Evolutionary conservation across 2,113 vertebrate species (phyloP).

Genomic region (Hystrix cristata): DNA sequence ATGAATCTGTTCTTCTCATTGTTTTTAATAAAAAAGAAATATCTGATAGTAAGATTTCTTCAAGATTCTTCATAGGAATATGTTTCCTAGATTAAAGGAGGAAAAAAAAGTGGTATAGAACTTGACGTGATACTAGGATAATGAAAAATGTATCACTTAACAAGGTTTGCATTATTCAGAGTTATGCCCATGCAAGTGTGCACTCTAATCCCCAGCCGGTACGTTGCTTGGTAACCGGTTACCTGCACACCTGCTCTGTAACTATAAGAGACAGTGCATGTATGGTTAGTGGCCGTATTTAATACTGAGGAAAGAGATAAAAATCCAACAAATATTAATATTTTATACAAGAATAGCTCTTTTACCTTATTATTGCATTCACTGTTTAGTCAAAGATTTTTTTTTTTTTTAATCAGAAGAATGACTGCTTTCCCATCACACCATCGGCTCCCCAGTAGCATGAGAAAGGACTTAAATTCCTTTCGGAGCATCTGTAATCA

Average conservation of each 20-base stretch:
- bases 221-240: slow-evolving; percentile 92
- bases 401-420: slow-evolving; percentile 80
- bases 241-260: slow-evolving; percentile 91
- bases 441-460: slow-evolving; percentile 67
- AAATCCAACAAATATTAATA: slow-evolving; percentile 89
- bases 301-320: slow-evolving; percentile 88
- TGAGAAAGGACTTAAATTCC: slow-evolving; percentile 79
- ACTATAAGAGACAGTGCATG: slow-evolving; percentile 85
- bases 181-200: slow-evolving; percentile 89
- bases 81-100: slow-evolving; percentile 85
- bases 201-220: slow-evolving; percentile 90
- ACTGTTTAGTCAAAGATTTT: slow-evolving; percentile 80
- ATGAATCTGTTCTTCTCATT: slow-evolving; percentile 85
- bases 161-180: slow-evolving; percentile 92
- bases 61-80: slow-evolving; percentile 84
- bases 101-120: slow-evolving; percentile 79
- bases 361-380: slow-evolving; percentile 83
- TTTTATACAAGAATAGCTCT: slow-evolving; percentile 87
- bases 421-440: slow-evolving; percentile 63
- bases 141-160: slow-evolving; percentile 92
- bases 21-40: slow-evolving; percentile 88
- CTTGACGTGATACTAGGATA: slow-evolving; percentile 86
- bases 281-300: slow-evolving; percentile 88
- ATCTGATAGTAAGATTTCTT: slow-evolving; percentile 84
- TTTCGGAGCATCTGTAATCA: slow-evolving; percentile 83